phyloP scores from a whole-genome alignment of 2,113 vertebrate genomes.

The Columba janthina region DNA sequence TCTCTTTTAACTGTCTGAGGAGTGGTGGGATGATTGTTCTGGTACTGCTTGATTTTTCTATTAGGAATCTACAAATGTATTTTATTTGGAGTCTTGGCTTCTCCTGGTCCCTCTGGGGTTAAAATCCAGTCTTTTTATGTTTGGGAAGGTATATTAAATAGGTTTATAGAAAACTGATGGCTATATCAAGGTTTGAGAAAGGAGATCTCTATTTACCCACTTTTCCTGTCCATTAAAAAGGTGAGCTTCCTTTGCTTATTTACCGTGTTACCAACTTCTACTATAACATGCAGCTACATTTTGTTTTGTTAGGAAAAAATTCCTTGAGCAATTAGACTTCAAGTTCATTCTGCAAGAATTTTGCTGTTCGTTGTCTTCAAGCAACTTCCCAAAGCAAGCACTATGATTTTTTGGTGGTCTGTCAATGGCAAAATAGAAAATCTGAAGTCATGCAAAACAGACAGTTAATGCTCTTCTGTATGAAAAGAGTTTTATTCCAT shows the following conservation, averaged over 20 bases:
- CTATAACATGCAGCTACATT: neutral
- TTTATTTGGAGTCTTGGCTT: neutral
- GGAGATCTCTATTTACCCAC: neutral
- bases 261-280: neutral
- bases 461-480: neutral
- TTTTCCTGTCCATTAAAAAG: neutral
- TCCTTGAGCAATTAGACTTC: neutral
- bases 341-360: neutral
- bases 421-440: neutral
- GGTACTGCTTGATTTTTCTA: neutral
- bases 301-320: neutral
- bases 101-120: neutral
- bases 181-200: neutral
- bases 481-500: neutral
- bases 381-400: neutral
- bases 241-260: neutral
- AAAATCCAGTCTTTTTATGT: neutral
- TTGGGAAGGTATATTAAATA: neutral
- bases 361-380: neutral
- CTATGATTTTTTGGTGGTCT: neutral
- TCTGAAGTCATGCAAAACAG: neutral
- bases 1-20: neutral
- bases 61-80: neutral
- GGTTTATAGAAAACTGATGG: neutral
- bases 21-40: neutral